These are phyloP conservation scores for Steinernema feltiae DNA, from an alignment of 1,140 invertebrate genomes.

Conservation along the genomic window DNA sequence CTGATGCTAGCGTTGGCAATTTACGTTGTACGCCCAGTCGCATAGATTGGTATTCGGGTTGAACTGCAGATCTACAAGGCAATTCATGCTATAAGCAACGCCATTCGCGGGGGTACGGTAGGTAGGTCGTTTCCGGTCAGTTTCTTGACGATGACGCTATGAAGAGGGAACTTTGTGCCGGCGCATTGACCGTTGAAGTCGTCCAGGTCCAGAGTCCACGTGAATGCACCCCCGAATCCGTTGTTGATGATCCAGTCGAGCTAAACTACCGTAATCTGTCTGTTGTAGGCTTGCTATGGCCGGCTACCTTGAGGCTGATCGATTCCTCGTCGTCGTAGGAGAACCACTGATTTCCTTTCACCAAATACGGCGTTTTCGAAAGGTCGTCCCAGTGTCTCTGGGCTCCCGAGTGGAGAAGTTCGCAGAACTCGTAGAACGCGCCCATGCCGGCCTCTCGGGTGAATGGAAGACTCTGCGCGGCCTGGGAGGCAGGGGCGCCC, in stretches of 20 bases:
- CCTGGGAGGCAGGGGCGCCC: slow-evolving; percentile 56
- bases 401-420: slow-evolving; percentile 77
- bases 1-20: slow-evolving; percentile 25
- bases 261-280: too few species aligned
- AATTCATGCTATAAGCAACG: slow-evolving; percentile 28
- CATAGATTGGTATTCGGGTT: too few species aligned
- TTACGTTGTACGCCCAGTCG: slow-evolving; percentile 24
- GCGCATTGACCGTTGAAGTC: slow-evolving; percentile 73
- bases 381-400: too few species aligned
- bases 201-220: slow-evolving; percentile 93
- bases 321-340: slow-evolving; percentile 82
- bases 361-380: too few species aligned
- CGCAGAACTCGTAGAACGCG: slow-evolving; percentile 88
- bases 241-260: slow-evolving; percentile 86
- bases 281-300: not conserved
- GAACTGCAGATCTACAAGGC: slow-evolving; percentile 25
- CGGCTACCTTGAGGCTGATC: slow-evolving; percentile 72
- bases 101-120: slow-evolving; percentile 20
- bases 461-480: slow-evolving; percentile 83
- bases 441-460: slow-evolving; percentile 86
- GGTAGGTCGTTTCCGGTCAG: slow-evolving; percentile 9
- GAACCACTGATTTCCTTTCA: too few species aligned
- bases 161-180: slow-evolving; percentile 79
- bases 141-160: slow-evolving; percentile 71
- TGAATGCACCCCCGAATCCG: slow-evolving; percentile 85